These are phyloP conservation scores for Macrophya annulata DNA, from an alignment of 2,888 invertebrate genomes.

Conservation along the genomic window DNA sequence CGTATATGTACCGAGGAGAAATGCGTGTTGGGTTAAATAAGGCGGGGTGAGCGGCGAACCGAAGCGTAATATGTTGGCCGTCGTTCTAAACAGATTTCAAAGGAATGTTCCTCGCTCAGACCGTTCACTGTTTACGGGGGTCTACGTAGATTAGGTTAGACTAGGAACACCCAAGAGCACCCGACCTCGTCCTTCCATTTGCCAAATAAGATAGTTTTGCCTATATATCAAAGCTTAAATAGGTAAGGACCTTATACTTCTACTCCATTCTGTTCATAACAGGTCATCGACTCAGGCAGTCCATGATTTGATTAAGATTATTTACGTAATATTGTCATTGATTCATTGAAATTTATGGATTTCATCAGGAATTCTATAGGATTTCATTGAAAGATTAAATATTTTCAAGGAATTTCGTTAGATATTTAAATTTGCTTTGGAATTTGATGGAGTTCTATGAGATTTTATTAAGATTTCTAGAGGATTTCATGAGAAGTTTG, in stretches of 20 bases:
- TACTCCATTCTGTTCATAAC: not conserved
- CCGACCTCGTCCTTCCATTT: conserved; percentile 9
- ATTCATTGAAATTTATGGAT: not conserved
- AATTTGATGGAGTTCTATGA: not conserved
- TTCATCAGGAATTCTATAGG: not conserved
- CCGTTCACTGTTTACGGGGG: conserved; percentile 29
- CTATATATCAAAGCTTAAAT: conserved; percentile 12
- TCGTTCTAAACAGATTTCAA: conserved; percentile 47
- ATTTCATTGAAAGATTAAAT: not conserved
- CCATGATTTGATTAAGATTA: not conserved
- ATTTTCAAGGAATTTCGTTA: not conserved
- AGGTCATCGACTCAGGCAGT: not conserved
- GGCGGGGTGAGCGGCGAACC: conserved; percentile 22
- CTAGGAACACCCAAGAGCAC: not conserved
- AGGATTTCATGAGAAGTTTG: not conserved
- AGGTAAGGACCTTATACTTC: not conserved
- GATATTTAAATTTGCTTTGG: not conserved
- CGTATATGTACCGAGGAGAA: not conserved
- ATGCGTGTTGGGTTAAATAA: conserved; percentile 39
- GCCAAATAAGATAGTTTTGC: conserved; percentile 25
- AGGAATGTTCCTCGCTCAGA: conserved; percentile 18
- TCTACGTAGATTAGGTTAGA: conserved; percentile 18
- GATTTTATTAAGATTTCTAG: not conserved
- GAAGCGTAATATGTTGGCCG: conserved; percentile 41
- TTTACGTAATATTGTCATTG: not conserved